A percentile compares a stretch with the other conserved stretches of the same genome.
phyloP scores from a whole-genome alignment of 1,140 invertebrate species.

The Lepidurus apus region DNA sequence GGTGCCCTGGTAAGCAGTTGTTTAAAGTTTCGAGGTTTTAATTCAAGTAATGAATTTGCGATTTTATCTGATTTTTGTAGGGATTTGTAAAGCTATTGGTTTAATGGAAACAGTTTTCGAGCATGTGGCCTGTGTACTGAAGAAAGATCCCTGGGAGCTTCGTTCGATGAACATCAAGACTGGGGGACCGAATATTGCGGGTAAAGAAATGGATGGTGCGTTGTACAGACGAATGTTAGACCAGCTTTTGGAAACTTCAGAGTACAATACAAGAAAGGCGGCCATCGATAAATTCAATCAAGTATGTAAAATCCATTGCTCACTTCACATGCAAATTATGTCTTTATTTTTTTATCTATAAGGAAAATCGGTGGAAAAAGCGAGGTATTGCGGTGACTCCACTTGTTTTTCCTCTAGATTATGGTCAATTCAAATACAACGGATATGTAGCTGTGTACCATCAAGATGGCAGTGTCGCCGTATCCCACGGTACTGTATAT shows the following conservation, averaged over 20 bases:
- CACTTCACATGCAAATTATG: not conserved
- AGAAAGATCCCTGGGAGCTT: conserved; percentile 61
- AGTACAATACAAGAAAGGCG: conserved; percentile 36
- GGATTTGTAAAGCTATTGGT: conserved; percentile 57
- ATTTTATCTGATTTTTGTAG: conserved; percentile 38
- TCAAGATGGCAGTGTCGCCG: conserved; percentile 65
- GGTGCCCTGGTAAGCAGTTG: conserved; percentile 54
- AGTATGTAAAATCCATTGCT: conserved; percentile 26
- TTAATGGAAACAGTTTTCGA: conserved; percentile 75
- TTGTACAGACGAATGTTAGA: conserved; percentile 30
- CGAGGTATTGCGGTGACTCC: conserved; percentile 60
- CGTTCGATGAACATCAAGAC: conserved; percentile 38
- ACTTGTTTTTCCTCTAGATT: conserved; percentile 58
- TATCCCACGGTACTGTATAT: conserved; percentile 53
- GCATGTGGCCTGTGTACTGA: conserved; percentile 61
- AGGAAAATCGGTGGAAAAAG: conserved; percentile 69
- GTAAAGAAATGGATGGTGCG: conserved; percentile 37
- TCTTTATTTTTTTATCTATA: not conserved
- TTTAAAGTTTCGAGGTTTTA: not conserved
- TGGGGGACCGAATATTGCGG: conserved; percentile 43
- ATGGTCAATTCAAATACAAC: conserved; percentile 49
- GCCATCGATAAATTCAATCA: conserved; percentile 28
- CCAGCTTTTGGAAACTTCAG: conserved; percentile 33
- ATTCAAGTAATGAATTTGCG: too few species aligned
- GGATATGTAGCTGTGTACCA: conserved; percentile 65